Evolutionary conservation across 2,888 invertebrate species (phyloP).

Genomic region (Hecatera dysodea): DNA sequence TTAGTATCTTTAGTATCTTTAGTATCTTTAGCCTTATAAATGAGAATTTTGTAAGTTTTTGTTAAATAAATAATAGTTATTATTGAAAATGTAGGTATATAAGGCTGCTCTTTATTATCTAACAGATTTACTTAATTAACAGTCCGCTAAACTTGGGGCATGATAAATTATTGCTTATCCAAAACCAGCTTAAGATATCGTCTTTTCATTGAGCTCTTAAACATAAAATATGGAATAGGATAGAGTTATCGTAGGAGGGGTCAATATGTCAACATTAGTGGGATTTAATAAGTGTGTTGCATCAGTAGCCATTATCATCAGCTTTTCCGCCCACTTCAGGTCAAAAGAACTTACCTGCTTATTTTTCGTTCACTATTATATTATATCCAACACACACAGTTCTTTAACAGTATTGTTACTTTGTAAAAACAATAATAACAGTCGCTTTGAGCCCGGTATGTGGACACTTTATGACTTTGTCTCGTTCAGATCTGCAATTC

Average conservation of each 20-base stretch:
- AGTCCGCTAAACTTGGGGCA: neutral
- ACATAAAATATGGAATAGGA: slow-evolving; percentile 39
- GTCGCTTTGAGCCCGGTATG: slow-evolving; percentile 4
- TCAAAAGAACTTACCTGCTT: slow-evolving; percentile 34
- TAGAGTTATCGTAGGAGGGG: slow-evolving; percentile 47
- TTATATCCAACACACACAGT: slow-evolving; percentile 45
- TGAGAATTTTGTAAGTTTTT: too few relatives aligned
- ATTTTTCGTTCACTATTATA: slow-evolving; percentile 29
- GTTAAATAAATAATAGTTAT: too few relatives aligned
- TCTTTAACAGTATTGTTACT: slow-evolving; percentile 25
- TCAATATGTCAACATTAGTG: slow-evolving; percentile 58
- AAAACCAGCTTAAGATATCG: slow-evolving; percentile 10
- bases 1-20: too few relatives aligned
- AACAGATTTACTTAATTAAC: slow-evolving; percentile 1
- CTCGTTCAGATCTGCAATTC: slow-evolving; percentile 52
- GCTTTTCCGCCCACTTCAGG: slow-evolving; percentile 53
- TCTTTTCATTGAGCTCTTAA: slow-evolving; percentile 11
- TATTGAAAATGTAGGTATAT: neutral
- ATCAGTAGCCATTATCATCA: slow-evolving; percentile 53
- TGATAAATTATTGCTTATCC: slow-evolving; percentile 2
- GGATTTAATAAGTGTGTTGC: slow-evolving; percentile 53
- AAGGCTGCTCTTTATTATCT: neutral
- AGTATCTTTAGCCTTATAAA: too few relatives aligned
- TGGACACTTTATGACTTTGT: slow-evolving; percentile 31
- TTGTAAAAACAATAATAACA: slow-evolving; percentile 37